Base-by-base conservation (phyloP, 2,797 vertebrate genomes). In the Rhincodon typus region DNA sequence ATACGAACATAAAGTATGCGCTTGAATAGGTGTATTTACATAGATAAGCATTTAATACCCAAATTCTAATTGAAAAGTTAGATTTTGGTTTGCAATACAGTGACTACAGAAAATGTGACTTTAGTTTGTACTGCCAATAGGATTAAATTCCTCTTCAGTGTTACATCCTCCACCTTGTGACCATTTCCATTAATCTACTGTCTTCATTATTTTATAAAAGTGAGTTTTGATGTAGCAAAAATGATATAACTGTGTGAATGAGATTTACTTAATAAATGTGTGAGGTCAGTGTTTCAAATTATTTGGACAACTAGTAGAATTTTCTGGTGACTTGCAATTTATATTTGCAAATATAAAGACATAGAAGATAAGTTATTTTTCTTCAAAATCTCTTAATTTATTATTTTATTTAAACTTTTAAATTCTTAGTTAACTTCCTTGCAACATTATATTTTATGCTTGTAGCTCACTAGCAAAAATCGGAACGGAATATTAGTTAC, bases 301-400 rank as follows among this genome's bases (percentile, higher is more conserved):
- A 30, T 74, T 95, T 50, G 70, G 50, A 95, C 46, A 72, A 95
- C 70, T 57, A n/a, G 94, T 77, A 94, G 46, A 94, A 94, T 69
- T 94, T 94, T 30, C 94, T 77, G 94, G 70, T 77, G 70, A 72
- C 70, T 53, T 53, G 70, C 94, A 95, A 34, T 94, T 94, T 72
- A 46, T 72, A 94, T 72, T 74, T 74, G 42, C 94, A 72, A 94
- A 74, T 94, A 74, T 72, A 94, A 70, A 46, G 69, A 27, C 42
- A 53, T 95, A 95, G 15, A 94, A 94, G 69, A 74, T 95, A 93
- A 69, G 70, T 95, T 95, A 95, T 74, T 74, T 95, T 95, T 95
- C 94, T 57, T 95, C 70, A n/a, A 95, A 34, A 77, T 77, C 46
- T 66, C 53, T 77, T 95, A 77, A 95, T 95, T 95, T 95, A 95